A percentile compares a stretch with the other conserved stretches of the same genome.
Conservation (phyloP, 2,797 vertebrate genomes). For the Harpagifer antarcticus region DNA sequence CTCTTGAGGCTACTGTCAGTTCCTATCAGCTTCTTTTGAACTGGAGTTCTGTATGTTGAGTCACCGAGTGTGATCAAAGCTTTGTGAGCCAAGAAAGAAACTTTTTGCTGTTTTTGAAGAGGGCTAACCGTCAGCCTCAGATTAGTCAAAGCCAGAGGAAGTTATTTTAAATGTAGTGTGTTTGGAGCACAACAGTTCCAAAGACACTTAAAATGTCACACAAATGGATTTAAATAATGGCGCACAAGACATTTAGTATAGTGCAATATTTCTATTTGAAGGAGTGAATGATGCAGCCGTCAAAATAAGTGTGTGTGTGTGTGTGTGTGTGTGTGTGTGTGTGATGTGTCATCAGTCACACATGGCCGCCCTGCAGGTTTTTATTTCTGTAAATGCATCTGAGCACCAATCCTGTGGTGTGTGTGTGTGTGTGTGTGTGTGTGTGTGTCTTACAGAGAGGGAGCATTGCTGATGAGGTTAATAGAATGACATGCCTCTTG, state of each 20-base stretch:
- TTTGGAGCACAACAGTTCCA: neutral
- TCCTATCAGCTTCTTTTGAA: constrained; percentile 8
- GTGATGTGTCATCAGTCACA: constrained; percentile 18
- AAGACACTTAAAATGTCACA: neutral
- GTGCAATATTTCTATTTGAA: constrained; percentile 3
- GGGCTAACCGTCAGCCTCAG: constrained; percentile 2
- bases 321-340: too few relatives aligned
- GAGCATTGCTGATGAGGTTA: constrained; percentile 58
- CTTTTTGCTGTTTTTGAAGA: too few relatives aligned
- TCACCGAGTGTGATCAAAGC: constrained; percentile 32
- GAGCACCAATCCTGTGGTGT: neutral
- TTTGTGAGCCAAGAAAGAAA: constrained; percentile 3
- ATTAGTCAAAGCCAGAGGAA: neutral
- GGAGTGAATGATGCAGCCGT: neutral
- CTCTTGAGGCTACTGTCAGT: constrained; percentile 45
- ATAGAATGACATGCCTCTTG: constrained; percentile 52
- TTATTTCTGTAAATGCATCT: constrained; percentile 32
- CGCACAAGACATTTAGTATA: neutral
- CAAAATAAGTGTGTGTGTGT: neutral
- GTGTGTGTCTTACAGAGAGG: constrained; percentile 2
- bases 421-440: neutral
- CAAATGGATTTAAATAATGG: neutral
- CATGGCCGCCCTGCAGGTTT: constrained; percentile 2
- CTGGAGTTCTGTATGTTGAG: constrained; percentile 25
- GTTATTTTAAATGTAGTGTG: neutral